Conservation (phyloP, 2,797 vertebrate species). For the Poecile montanus region DNA sequence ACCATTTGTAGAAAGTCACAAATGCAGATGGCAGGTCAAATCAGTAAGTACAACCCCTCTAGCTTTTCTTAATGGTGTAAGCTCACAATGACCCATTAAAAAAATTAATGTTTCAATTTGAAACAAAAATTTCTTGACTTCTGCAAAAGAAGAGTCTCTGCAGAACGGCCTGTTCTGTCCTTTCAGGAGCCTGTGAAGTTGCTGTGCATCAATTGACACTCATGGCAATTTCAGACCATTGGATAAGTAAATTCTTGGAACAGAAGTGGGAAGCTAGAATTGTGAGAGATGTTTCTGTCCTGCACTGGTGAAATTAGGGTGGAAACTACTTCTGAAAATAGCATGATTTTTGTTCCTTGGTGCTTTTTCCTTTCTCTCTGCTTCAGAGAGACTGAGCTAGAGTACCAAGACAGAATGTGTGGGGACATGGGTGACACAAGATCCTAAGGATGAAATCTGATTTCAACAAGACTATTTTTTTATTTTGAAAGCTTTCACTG, state of each 20-base stretch:
- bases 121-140: neutral
- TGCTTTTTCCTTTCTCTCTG: neutral
- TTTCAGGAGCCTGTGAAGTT: neutral
- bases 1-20: neutral
- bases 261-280: neutral
- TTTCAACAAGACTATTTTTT: conserved; percentile 24
- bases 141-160: neutral
- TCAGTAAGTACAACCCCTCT: neutral
- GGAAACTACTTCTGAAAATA: conserved; percentile 17
- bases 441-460: neutral
- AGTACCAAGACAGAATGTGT: conserved; percentile 3
- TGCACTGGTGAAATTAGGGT: neutral
- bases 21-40: neutral
- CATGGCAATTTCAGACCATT: neutral
- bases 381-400: neutral
- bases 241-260: neutral
- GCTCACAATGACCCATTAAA: neutral
- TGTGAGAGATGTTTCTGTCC: neutral
- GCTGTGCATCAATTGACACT: neutral
- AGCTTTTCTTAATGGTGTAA: neutral
- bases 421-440: neutral
- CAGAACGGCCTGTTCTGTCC: neutral
- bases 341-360: neutral
- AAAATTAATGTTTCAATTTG: neutral
- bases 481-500: neutral